Base-by-base conservation (phyloP, 2,797 vertebrate species). In the Mormyrops boulengeri region DNA sequence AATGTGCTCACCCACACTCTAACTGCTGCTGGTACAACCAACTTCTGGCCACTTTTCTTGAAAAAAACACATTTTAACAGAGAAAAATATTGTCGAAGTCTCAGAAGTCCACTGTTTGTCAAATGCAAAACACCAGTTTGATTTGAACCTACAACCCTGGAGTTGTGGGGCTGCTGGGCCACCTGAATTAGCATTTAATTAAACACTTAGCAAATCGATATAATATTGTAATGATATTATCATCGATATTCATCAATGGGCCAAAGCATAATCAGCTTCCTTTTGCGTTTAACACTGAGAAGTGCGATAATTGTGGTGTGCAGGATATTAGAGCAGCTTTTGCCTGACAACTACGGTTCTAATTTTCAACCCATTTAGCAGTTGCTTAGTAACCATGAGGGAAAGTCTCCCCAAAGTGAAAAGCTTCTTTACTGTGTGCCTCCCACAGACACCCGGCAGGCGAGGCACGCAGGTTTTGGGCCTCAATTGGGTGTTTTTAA, bases 301-400 rank as follows among this genome's bases (percentile, higher is more conserved):
- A 53, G 22, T 57, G 50, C 55, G 41, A 87, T 87, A 87, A 87
- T 12, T 19, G 26, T 14, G 34, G 30, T 9, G 47, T 49, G 38
- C 12, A 6, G 77, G 77, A 85, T 85, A 38, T 82, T 62, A 60
- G 84, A 55, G 55, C 55, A 47, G 88, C 41, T 89, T 89, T 84
- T 85, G 88, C 88, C 80, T 89, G 88, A 85, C 88, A 89, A 85
- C 88, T 34, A 85, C n/a, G 84, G 55, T 89, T 89, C 80, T 89
- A 57, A 89, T 89, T 84, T 89, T 84, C 80, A 89, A 89, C 88
- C 88, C 88, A 84, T 82, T 89, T 89, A 84, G 88, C 41, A 50
- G 88, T 89, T 89, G 88, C 88, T 89, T 89, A 84, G 88, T 89
- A 85, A 89, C 88, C 84, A 80, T 89, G 88, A 89, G 84, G 80